Percentiles rank a stretch among this genome's conserved stretches.
Evolutionary conservation across 1,140 invertebrate genomes (phyloP).

Genomic region (Onthophagus taurus): DNA sequence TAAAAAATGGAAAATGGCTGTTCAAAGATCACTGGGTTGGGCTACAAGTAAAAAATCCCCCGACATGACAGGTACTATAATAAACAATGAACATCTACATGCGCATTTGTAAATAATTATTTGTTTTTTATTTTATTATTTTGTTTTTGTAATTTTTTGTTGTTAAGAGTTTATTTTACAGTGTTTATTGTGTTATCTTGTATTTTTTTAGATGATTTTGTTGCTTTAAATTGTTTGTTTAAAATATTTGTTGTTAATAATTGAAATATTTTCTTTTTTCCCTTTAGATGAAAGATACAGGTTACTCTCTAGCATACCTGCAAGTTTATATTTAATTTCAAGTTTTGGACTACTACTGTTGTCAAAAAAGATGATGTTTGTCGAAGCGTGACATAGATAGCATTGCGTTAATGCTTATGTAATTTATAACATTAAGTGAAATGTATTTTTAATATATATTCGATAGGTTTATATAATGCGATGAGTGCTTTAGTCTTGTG

Average conservation of each 20-base stretch:
- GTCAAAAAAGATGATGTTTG: slow-evolving; percentile 24
- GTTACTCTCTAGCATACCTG: slow-evolving; percentile 61
- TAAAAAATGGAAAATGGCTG: slow-evolving; percentile 87
- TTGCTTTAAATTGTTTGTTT: neutral
- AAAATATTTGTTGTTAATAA: slow-evolving; percentile 4
- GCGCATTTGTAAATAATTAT: no score
- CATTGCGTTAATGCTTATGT: neutral
- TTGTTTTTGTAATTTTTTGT: no score
- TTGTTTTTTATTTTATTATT: no score
- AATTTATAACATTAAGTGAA: no score
- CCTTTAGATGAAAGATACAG: slow-evolving; percentile 62
- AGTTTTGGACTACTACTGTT: slow-evolving; percentile 54
- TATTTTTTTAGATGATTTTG: slow-evolving; percentile 1
- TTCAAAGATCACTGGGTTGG: slow-evolving; percentile 82
- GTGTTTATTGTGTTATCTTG: slow-evolving; percentile 18
- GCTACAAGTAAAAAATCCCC: slow-evolving; percentile 58
- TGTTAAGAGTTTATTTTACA: slow-evolving; percentile 13
- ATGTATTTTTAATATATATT: no score
- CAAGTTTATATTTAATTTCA: slow-evolving; percentile 52
- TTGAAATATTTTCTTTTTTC: slow-evolving; percentile 27
- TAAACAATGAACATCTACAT: no score
- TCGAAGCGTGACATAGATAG: slow-evolving; percentile 7
- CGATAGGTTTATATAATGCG: no score
- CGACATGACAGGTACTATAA: slow-evolving; percentile 57
- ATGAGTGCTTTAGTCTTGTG: no score